Conservation (phyloP, 2,888 invertebrate species). For the Pristionchus exspectatus region DNA sequence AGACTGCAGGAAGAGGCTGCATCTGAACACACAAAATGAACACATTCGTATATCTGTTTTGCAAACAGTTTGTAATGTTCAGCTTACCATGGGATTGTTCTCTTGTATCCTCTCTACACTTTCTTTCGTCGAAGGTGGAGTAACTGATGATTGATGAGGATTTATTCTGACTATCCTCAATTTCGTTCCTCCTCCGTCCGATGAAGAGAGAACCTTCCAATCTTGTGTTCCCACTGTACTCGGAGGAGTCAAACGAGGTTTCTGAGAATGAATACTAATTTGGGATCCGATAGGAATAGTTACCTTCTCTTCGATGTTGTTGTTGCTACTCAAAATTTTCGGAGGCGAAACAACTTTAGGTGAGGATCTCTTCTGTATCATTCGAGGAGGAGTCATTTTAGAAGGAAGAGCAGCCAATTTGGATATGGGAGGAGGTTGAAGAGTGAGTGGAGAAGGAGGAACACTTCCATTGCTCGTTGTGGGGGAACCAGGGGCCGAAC, state of each 20-base stretch:
- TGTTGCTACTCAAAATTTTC: background rate
- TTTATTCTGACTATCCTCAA: conserved; percentile 35
- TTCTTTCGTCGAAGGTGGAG: background rate
- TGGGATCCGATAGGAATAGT: background rate
- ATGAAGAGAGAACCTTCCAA: conserved; percentile 27
- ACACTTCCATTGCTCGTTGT: conserved; percentile 32
- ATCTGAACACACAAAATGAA: background rate
- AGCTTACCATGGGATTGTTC: background rate
- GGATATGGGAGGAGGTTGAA: conserved; percentile 8
- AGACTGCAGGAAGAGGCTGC: background rate
- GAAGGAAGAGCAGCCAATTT: background rate
- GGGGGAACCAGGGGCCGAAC: background rate
- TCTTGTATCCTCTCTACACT: background rate
- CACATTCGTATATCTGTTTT: background rate
- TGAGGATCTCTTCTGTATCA: conserved; percentile 11
- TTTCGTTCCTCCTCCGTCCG: conserved; percentile 30
- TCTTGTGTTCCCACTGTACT: background rate
- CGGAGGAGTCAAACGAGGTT: conserved; percentile 28
- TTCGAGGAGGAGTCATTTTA: conserved; percentile 27
- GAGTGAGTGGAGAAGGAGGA: conserved; percentile 13
- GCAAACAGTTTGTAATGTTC: background rate
- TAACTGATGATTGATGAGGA: background rate
- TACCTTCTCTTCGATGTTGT: conserved; percentile 26
- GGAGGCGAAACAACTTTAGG: conserved; percentile 1
- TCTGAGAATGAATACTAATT: background rate